phyloP scores from a whole-genome alignment of 2,888 invertebrate genomes.

The Drosophila ochracea region DNA sequence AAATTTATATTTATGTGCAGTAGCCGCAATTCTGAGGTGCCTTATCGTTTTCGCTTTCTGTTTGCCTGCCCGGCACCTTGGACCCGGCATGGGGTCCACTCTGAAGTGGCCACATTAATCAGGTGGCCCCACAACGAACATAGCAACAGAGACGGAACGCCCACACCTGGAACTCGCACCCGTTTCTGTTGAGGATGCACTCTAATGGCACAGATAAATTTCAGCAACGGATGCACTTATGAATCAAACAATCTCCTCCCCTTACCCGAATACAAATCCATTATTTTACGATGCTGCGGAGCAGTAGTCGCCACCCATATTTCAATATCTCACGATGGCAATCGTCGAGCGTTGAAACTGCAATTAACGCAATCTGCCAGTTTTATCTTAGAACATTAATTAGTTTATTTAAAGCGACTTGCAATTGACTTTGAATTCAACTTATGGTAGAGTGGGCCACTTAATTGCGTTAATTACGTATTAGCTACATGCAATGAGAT shows the following conservation, averaged over 20 bases:
- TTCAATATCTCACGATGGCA: constrained; percentile 50
- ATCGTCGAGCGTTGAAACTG: constrained; percentile 71
- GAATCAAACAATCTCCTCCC: constrained; percentile 46
- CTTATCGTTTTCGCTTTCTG: constrained; percentile 79
- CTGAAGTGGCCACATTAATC: constrained; percentile 73
- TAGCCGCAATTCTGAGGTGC: constrained; percentile 54
- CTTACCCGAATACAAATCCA: background rate
- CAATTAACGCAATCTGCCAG: constrained; percentile 71
- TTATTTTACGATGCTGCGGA: constrained; percentile 21
- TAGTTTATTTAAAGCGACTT: constrained; percentile 60
- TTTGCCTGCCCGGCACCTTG: constrained; percentile 17
- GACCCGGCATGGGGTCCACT: constrained; percentile 6
- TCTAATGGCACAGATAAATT: constrained; percentile 67
- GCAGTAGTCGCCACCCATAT: constrained; percentile 25
- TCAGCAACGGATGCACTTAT: constrained; percentile 30
- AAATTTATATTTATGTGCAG: constrained; percentile 60
- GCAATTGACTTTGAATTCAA: constrained; percentile 36
- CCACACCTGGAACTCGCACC: constrained; percentile 46
- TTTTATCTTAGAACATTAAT: constrained; percentile 75
- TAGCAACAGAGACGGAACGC: constrained; percentile 41
- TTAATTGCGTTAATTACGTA: constrained; percentile 76
- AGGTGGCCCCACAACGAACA: constrained; percentile 35
- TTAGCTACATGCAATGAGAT: constrained; percentile 44
- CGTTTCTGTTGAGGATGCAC: constrained; percentile 47
- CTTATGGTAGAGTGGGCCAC: constrained; percentile 51